Base-by-base conservation (phyloP, 2,113 vertebrate species). In the Mesoclemmys tuberculata region DNA sequence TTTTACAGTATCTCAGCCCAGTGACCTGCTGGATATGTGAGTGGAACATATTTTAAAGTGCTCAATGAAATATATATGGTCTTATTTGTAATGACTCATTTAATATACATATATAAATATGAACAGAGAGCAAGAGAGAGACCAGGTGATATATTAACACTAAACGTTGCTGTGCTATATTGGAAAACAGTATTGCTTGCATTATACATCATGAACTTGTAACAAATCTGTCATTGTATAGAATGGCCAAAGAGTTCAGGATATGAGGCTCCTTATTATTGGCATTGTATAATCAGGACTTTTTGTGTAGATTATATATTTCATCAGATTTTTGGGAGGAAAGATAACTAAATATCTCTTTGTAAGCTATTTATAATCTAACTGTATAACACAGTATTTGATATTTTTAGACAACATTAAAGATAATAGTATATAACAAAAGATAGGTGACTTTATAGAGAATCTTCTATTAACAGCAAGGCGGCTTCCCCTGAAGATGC, bases 401-500 rank as follows among this genome's bases (percentile, higher is more conserved):
- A 0, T 48, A 46, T 82, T 90, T 93, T 71, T 92, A 89, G 52
- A 54, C 12, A 14, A 7, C 14, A 2, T 75, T 89, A 79, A 84
- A 92, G 54, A 80, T 95, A 95, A 85, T 80, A 68, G 0, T 79
- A 51, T 90, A 75, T 84, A 84, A 92, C 87, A 31, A 38, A n/a
- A 71, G n/a, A 71, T 71, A 38, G 61, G 4, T 71, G 64, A 18
- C 9, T 71, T 19, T 38, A 38, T 10, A 77, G 41, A 94, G 88
- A 91, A 86, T 54, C 3, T 84, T 81, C 1, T 92, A 41, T 84
- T 74, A 85, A 24, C 5, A 21, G 35, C 74, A 84, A 2, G 19
- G 48, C 87, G 91, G 93, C 49, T 86, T 18, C 74, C 84, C 5
- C 2, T 10, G 71, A 58, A 94, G 82, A 94, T 38, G 48, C 12